Evolutionary conservation across 2,797 vertebrate genomes (phyloP), one percentile per base, ranked within the genome.

Genomic region (Acrossocheilus wenchowensis): DNA sequence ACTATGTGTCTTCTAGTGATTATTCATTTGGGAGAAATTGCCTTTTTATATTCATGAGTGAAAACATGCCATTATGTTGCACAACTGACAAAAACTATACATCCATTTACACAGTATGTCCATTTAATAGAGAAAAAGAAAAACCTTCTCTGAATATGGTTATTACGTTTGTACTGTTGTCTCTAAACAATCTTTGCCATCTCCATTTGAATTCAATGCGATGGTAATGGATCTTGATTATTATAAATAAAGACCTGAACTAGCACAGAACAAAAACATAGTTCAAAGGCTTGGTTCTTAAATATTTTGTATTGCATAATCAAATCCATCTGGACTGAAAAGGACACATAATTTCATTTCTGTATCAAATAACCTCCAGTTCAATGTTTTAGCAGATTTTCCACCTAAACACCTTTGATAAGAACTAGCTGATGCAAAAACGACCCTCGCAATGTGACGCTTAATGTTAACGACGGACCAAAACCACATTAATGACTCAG

Each of bases 401-500:
- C 14, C 68, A 74, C 21, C 62, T 34, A 72, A 50, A 45, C 60
- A 78, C 39, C 3, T 84, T 85, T 60, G 39, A 80, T 72, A 48
- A 62, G 77, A 52, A 72, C 1, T 34, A 41, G 83, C 64, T 78
- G 36, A 78, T 34, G 66, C 64, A 62, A 69, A 72, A 80, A 34
- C 50, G 54, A 60, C 66, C 60, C 50, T 60, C 19, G 17, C 30
- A 78, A 71, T 85, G 78, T 26, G 84, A 81, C 48, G 78, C 41
- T 86, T 64, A 85, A 73, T 74, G 41, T 74, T 60, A 81, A 79
- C 21, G 6, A 34, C 68, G 8, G 52, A 12, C 34, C 48, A 79
- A 69, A 71, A 84, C 14, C 75, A 78, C 83, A 85, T 86, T 80
- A 50, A 80, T 86, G 84, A 74, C 68, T 81, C 84, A 64, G 41